These are phyloP conservation scores for Acanthochromis polyacanthus DNA, from an alignment of 2,113 vertebrate species.

Conservation along the genomic window DNA sequence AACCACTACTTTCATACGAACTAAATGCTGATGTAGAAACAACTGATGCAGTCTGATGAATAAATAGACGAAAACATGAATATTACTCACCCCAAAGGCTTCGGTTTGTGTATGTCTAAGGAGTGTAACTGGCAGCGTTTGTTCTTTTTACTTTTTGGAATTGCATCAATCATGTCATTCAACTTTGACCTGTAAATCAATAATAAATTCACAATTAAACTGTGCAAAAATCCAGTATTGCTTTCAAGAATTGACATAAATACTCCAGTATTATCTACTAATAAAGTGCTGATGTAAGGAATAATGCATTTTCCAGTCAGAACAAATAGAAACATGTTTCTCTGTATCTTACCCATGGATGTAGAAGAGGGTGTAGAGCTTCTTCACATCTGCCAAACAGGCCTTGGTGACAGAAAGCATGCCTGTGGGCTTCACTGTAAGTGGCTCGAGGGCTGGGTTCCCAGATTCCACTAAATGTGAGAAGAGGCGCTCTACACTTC, in stretches of 20 bases:
- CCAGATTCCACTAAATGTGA: conserved; percentile 95
- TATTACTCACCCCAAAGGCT: conserved; percentile 94
- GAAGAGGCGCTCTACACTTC: conserved; percentile 96
- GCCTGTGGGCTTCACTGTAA: conserved; percentile 92
- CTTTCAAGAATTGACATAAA: neutral
- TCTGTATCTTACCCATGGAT: conserved; percentile 90
- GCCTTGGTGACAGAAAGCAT: conserved; percentile 92
- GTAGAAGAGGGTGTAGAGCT: conserved; percentile 95
- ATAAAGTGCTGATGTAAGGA: no score
- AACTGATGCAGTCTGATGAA: neutral
- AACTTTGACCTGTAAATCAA: conserved; percentile 91
- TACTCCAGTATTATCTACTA: no score
- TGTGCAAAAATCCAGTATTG: no score
- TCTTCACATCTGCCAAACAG: conserved; percentile 93
- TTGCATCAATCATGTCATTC: conserved; percentile 95
- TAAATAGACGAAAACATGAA: neutral
- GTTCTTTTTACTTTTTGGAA: conserved; percentile 99
- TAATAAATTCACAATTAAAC: neutral
- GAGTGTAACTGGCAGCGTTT: conserved; percentile 98
- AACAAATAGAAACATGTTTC: neutral
- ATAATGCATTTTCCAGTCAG: neutral
- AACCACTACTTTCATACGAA: neutral
- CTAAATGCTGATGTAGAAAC: conserved; percentile 29
- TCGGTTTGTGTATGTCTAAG: conserved; percentile 97
- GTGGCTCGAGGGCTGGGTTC: conserved; percentile 94